Base-by-base conservation (phyloP, 2,888 invertebrate genomes). In the Aquatica leii region DNA sequence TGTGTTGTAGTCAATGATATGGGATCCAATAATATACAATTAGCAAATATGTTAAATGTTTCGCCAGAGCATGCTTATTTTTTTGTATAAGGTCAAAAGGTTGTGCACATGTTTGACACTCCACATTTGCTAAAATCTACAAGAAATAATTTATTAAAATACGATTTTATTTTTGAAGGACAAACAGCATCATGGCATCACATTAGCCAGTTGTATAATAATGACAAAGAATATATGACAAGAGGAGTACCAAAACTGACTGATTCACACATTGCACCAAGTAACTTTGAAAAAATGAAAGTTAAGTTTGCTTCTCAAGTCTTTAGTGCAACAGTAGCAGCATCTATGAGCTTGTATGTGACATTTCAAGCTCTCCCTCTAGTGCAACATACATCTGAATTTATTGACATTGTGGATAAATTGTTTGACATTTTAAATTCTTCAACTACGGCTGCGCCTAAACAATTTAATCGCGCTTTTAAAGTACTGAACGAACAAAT, bases 231-330 rank as follows among this genome's bases (percentile, higher is more conserved):
- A 48, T 37, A 52, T 20, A n/a, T 6, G 14, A 20, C 40, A 18
- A 59, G 59, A 52, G n/a, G n/a, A 11, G 63, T 62, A 11, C 65
- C 60, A 14, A 64, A 66, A 60, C 43, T 66, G 21, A 57, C 58
- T 9, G 49, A 65, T 34, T 24, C 57, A n/a, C 68, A 68, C 50
- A 50, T 69, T 12, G 14, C 62, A 37, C 59, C 69, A 0, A 57
- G 35, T 31, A 62, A 41, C n/a, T 69, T 69, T 46, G 46, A 67
- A 50, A 63, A 57, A 57, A 67, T 64, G 61, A 67, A 67, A 31
- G 67, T 69, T 1, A 69, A 69, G 41, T 63, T 43, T 17, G 67
- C 69, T n/a, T 34, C 64, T 11, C 69, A 69, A 52, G 37, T 66
- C 11, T 57, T 69, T 11, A 69, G 66, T 49, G 9, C 6, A 5